A percentile compares a stretch with the other conserved stretches of the same genome.
phyloP scores from a whole-genome alignment of 2,888 invertebrate genomes.

The Mellilla xanthometata region DNA sequence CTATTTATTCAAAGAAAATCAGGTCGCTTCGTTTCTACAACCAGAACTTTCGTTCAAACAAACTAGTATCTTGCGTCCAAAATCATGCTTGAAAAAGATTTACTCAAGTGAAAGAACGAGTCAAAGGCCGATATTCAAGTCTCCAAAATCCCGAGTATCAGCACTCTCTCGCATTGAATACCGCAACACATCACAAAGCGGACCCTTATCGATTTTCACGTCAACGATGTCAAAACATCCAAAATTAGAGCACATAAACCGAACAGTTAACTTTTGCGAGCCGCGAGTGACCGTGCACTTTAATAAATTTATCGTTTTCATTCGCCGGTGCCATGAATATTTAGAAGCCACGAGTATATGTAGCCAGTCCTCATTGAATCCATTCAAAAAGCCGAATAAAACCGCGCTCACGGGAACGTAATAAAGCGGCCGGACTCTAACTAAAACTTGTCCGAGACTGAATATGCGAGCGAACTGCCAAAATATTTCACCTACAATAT shows the following conservation, averaged over 20 bases:
- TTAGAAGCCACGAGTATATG: slow-evolving; percentile 54
- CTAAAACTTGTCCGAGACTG: slow-evolving; percentile 13
- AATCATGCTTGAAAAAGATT: neutral
- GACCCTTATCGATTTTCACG: slow-evolving; percentile 18
- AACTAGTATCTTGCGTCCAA: neutral
- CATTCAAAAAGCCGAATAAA: slow-evolving; percentile 42
- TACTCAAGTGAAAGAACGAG: neutral
- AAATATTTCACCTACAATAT: slow-evolving; percentile 10
- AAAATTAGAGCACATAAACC: slow-evolving; percentile 23
- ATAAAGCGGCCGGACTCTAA: slow-evolving; percentile 18
- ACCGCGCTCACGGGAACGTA: slow-evolving; percentile 18
- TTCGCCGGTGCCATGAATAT: slow-evolving; percentile 57
- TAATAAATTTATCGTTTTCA: slow-evolving; percentile 24
- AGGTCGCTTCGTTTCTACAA: no score
- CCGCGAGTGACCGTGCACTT: slow-evolving; percentile 31
- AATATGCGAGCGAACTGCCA: no score
- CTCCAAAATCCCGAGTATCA: slow-evolving; percentile 2
- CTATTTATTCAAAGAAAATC: no score
- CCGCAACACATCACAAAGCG: slow-evolving; percentile 8
- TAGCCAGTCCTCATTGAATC: slow-evolving; percentile 43
- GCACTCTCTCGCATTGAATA: neutral
- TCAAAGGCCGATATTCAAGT: neutral
- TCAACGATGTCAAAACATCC: slow-evolving; percentile 20
- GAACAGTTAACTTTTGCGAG: slow-evolving; percentile 47
- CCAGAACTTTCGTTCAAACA: no score